Conservation (phyloP, 1,140 invertebrate genomes). For the Papilio glaucus region DNA sequence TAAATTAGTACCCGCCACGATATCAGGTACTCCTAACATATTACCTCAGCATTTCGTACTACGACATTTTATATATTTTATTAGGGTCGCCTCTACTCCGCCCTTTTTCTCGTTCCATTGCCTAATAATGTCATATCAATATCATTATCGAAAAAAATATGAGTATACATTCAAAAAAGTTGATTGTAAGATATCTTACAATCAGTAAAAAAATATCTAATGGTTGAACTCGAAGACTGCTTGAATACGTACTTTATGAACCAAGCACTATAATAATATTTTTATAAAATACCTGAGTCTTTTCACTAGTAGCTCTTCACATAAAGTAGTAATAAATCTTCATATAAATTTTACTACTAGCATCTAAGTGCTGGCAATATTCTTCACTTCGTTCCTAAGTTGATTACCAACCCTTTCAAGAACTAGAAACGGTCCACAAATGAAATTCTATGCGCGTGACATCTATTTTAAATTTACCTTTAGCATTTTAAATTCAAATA, state of each 20-base stretch:
- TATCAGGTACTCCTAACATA: background rate
- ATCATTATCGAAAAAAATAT: background rate
- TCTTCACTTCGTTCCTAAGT: background rate
- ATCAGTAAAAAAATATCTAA: background rate
- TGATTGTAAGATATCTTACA: background rate
- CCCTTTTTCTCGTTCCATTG: background rate
- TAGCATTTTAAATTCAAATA: too few relatives aligned
- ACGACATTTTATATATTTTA: background rate
- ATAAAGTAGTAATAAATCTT: background rate
- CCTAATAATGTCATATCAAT: background rate
- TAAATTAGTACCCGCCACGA: background rate
- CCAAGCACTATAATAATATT: background rate
- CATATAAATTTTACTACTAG: background rate
- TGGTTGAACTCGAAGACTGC: too few relatives aligned
- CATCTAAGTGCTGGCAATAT: constrained; percentile 9
- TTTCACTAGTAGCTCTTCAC: too few relatives aligned
- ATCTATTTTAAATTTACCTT: too few relatives aligned
- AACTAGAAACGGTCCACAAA: constrained; percentile 12
- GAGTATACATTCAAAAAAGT: too few relatives aligned
- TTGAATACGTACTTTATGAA: too few relatives aligned
- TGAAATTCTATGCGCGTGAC: constrained; percentile 15
- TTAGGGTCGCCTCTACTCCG: background rate
- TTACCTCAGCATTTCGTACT: background rate
- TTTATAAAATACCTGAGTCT: too few relatives aligned
- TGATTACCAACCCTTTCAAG: constrained; percentile 17